Conservation (phyloP, 2,888 invertebrate species). For the Halocaridina rubra region DNA sequence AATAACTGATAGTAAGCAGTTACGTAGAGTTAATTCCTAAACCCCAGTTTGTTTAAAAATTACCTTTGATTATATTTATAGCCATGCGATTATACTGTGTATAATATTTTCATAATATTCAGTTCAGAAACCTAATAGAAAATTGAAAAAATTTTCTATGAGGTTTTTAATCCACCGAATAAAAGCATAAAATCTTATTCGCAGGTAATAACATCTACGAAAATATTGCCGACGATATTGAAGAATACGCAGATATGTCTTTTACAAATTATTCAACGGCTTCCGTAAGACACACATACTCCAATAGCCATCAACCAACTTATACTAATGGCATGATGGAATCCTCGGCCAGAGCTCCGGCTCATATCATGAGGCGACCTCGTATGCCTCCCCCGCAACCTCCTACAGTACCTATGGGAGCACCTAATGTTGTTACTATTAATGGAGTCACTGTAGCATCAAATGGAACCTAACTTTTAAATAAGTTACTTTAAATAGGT, state of each 20-base stretch:
- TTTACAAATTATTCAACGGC: background rate
- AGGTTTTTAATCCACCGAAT: no score
- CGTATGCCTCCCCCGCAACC: slow-evolving; percentile 42
- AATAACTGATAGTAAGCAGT: no score
- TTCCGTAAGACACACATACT: background rate
- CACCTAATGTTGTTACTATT: slow-evolving; percentile 30
- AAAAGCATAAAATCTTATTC: background rate
- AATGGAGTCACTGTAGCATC: slow-evolving; percentile 28
- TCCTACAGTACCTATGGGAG: slow-evolving; percentile 7
- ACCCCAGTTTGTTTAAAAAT: no score
- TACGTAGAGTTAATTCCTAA: no score
- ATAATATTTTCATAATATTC: no score
- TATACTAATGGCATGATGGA: slow-evolving; percentile 14
- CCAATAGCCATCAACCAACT: slow-evolving; percentile 16
- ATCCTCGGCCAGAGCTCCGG: background rate
- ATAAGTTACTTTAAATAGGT: background rate
- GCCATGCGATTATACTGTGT: no score
- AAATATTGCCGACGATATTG: slow-evolving; percentile 22
- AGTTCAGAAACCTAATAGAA: no score
- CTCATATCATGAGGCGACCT: slow-evolving; percentile 19
- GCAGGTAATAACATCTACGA: slow-evolving; percentile 47
- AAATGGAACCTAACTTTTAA: background rate
- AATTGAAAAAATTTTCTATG: no score
- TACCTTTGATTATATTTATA: no score
- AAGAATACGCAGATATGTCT: slow-evolving; percentile 41